phyloP scores from a whole-genome alignment of 2,797 vertebrate species.

The Sebastes melanostomus region DNA sequence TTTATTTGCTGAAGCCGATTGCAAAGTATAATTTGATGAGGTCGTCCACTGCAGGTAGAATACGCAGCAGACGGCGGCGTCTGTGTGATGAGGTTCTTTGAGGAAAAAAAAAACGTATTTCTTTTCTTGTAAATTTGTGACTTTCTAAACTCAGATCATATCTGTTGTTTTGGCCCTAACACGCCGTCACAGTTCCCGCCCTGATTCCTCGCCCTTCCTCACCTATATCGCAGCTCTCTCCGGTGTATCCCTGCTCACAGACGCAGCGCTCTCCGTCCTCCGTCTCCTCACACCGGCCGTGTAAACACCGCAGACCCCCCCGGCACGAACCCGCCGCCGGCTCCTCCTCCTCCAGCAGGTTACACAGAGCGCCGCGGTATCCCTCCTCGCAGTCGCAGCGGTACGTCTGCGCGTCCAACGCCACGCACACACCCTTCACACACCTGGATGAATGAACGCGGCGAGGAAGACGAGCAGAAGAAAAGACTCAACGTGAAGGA shows the following conservation, averaged over 20 bases:
- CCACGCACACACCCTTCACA: constrained; percentile 87
- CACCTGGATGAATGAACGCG: constrained; percentile 79
- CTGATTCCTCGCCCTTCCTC: not conserved
- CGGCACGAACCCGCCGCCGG: constrained; percentile 39
- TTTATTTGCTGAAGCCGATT: too few relatives aligned
- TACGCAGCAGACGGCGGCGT: too few relatives aligned
- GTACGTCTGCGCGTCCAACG: constrained; percentile 88
- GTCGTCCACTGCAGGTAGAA: too few relatives aligned
- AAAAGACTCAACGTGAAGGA: not conserved
- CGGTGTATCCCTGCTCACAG: constrained; percentile 87
- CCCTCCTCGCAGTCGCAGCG: constrained; percentile 91
- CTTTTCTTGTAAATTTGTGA: too few relatives aligned
- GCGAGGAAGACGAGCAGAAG: not conserved
- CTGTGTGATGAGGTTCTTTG: too few relatives aligned
- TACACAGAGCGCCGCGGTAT: constrained; percentile 88
- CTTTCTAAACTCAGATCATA: too few relatives aligned
- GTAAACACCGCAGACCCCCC: constrained; percentile 78
- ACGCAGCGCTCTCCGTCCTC: constrained; percentile 84
- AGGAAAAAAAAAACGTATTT: too few relatives aligned
- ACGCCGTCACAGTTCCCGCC: too few relatives aligned
- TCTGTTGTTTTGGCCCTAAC: too few relatives aligned
- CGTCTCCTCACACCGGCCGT: constrained; percentile 85
- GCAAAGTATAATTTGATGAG: too few relatives aligned
- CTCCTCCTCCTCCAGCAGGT: constrained; percentile 78
- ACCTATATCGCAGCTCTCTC: constrained; percentile 91